A percentile compares a stretch with the other conserved stretches of the same genome.
Evolutionary conservation across 2,888 invertebrate species (phyloP).

Genomic region (Lepidochrysops patricia): DNA sequence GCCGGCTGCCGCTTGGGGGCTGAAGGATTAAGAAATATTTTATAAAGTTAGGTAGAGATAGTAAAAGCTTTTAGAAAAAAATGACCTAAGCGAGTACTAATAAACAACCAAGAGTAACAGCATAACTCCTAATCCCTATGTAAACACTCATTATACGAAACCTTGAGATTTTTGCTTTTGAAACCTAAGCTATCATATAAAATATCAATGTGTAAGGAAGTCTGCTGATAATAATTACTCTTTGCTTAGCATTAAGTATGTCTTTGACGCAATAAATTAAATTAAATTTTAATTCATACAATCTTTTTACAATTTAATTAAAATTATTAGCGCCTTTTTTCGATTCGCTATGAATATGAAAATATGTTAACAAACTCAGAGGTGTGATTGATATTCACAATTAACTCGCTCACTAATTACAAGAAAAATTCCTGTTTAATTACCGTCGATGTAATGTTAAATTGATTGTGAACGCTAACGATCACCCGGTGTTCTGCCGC

Average conservation of each 20-base stretch:
- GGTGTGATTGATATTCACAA: conserved; percentile 34
- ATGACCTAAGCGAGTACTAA: too few relatives aligned
- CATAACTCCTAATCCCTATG: too few relatives aligned
- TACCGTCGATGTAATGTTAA: conserved; percentile 36
- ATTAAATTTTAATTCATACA: neutral
- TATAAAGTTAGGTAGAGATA: too few relatives aligned
- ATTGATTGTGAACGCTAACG: conserved; percentile 40
- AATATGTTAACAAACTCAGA: conserved; percentile 14
- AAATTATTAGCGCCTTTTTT: neutral
- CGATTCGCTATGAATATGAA: conserved; percentile 1
- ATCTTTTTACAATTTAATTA: neutral
- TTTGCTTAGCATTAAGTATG: neutral
- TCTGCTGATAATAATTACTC: too few relatives aligned
- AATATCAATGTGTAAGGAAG: too few relatives aligned
- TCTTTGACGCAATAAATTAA: neutral
- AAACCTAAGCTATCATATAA: too few relatives aligned
- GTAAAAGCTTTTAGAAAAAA: too few relatives aligned
- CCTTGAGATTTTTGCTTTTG: too few relatives aligned
- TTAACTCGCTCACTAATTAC: conserved; percentile 38
- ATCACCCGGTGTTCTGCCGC: conserved; percentile 40
- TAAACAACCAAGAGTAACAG: too few relatives aligned
- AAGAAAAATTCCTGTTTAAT: conserved; percentile 47
- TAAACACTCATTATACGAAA: too few relatives aligned
- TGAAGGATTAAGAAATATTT: too few relatives aligned
- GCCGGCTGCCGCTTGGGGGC: too few relatives aligned